Conservation (phyloP, 2,797 vertebrate genomes). For the Microchirus variegatus region DNA sequence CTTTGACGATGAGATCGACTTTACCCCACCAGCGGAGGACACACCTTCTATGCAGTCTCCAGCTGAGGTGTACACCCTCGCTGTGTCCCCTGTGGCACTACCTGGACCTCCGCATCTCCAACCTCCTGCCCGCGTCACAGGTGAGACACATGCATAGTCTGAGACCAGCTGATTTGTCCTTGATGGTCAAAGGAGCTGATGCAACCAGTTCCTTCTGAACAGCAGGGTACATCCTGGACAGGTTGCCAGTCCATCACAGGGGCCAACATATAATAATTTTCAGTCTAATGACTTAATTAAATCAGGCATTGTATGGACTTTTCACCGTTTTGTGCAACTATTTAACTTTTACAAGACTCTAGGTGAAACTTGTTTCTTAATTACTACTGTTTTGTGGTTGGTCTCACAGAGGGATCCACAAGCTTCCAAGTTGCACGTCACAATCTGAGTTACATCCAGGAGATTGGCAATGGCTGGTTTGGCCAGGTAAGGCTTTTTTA, state of each 20-base stretch:
- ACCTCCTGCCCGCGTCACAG: constrained; percentile 77
- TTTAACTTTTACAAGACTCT: too few species aligned
- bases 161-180: neutral
- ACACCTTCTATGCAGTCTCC: constrained; percentile 95
- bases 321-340: too few species aligned
- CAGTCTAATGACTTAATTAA: too few species aligned
- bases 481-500: constrained; percentile 86
- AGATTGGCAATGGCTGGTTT: constrained; percentile 97
- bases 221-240: too few species aligned
- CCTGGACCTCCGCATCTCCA: constrained; percentile 91
- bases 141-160: constrained; percentile 43
- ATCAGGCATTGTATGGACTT: too few species aligned
- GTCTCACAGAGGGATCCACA: constrained; percentile 84
- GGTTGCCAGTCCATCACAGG: too few species aligned
- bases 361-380: neutral
- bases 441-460: constrained; percentile 96
- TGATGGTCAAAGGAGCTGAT: too few species aligned
- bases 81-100: constrained; percentile 89
- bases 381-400: constrained; percentile 24
- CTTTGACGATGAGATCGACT: constrained; percentile 97
- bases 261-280: too few species aligned
- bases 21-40: constrained; percentile 97
- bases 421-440: constrained; percentile 89
- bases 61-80: constrained; percentile 96
- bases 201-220: too few species aligned